Conservation (phyloP, 2,888 invertebrate genomes). For the Ischnura elegans region DNA sequence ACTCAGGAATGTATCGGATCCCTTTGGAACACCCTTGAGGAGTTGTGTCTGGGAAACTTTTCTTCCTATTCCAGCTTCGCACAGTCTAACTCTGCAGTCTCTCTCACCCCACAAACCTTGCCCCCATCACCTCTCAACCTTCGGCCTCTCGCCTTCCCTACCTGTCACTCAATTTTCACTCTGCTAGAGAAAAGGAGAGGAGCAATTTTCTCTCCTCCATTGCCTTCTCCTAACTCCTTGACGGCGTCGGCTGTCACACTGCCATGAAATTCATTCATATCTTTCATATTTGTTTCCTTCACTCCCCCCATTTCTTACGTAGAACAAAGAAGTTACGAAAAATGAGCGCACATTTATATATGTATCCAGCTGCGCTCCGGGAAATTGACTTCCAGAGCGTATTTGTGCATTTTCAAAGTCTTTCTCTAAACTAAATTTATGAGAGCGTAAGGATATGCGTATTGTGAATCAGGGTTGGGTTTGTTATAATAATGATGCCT, state of each 20-base stretch:
- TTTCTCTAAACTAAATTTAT: no score
- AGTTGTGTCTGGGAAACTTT: conserved; percentile 31
- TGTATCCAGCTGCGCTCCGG: no score
- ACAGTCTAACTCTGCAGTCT: neutral
- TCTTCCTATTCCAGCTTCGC: neutral
- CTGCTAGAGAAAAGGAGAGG: no score
- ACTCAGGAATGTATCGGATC: conserved; percentile 33
- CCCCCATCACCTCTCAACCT: neutral
- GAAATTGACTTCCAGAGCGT: no score
- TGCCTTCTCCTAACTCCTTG: neutral
- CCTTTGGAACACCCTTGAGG: conserved; percentile 51
- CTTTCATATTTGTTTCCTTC: neutral
- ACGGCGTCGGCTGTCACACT: neutral
- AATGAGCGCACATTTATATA: neutral
- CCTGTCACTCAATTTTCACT: conserved; percentile 17
- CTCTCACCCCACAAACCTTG: neutral
- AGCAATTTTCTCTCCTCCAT: conserved; percentile 6
- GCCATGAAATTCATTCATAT: neutral
- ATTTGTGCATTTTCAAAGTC: no score
- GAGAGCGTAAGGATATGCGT: no score
- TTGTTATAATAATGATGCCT: no score
- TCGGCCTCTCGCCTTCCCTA: neutral
- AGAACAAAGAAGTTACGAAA: neutral
- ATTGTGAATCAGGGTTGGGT: no score
- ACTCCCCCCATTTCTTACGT: no score